These are phyloP conservation scores for Falcunculus frontatus DNA, from an alignment of 2,113 vertebrate species.

Conservation along the genomic window DNA sequence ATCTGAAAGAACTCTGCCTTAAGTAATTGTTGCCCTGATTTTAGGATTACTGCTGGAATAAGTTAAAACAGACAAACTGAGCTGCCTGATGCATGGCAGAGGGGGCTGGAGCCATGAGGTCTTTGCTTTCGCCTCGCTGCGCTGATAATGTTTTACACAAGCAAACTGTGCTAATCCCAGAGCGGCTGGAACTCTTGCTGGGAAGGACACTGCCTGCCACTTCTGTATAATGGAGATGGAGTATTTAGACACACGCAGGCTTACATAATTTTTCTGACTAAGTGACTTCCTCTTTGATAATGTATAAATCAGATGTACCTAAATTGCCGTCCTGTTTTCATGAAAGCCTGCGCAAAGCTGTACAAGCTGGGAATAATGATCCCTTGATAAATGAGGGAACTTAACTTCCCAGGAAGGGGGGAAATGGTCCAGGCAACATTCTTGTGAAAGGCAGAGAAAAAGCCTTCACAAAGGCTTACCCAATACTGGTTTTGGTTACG, in stretches of 20 bases:
- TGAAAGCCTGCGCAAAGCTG: background rate
- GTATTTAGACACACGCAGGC: background rate
- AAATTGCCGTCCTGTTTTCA: background rate
- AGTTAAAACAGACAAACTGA: background rate
- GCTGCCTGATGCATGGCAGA: background rate
- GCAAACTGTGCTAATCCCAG: conserved; percentile 13
- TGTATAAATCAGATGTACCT: conserved; percentile 31
- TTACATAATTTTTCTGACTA: conserved; percentile 50
- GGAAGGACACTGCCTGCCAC: background rate
- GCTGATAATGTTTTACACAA: background rate
- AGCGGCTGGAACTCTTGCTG: background rate
- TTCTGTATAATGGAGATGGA: conserved; percentile 19
- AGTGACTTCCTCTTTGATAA: conserved; percentile 38
- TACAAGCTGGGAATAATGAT: conserved; percentile 12
- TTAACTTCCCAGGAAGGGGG: background rate
- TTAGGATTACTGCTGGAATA: background rate
- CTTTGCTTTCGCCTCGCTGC: background rate
- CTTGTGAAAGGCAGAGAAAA: background rate
- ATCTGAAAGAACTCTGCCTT: conserved; percentile 32
- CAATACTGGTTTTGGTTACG: background rate
- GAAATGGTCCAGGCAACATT: background rate
- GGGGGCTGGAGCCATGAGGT: background rate
- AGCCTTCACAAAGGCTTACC: background rate
- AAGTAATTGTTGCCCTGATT: conserved; percentile 44
- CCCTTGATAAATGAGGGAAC: conserved; percentile 5